A percentile compares a stretch with the other conserved stretches of the same genome.
phyloP scores from a whole-genome alignment of 2,888 invertebrate species.

The Willowsia nigromaculata region DNA sequence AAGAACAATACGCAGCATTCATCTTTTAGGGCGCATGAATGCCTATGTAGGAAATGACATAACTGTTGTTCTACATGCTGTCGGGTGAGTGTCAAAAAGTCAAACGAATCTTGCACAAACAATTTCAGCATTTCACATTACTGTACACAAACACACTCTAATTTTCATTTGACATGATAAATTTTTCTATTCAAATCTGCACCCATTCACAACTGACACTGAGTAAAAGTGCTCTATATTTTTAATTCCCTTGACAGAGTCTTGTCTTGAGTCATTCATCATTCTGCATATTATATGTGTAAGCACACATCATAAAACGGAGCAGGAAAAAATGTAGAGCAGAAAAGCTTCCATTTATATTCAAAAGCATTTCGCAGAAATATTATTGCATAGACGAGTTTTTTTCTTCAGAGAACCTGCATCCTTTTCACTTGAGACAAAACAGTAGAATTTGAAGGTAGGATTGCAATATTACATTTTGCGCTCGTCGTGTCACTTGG shows the following conservation, averaged over 20 bases:
- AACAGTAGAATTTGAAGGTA: too few relatives aligned
- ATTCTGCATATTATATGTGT: not conserved
- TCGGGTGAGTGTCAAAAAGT: slow-evolving; percentile 28
- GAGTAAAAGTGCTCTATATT: slow-evolving; percentile 45
- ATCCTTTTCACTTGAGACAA: not conserved
- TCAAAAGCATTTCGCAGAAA: not conserved
- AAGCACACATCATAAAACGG: not conserved
- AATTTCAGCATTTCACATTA: not conserved
- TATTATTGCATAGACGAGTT: not conserved
- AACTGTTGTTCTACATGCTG: not conserved
- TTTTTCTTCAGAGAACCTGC: not conserved
- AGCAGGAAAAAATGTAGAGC: slow-evolving; percentile 6
- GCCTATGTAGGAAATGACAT: not conserved
- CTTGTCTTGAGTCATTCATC: slow-evolving; percentile 45
- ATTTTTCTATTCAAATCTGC: slow-evolving; percentile 21
- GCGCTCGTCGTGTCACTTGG: too few relatives aligned
- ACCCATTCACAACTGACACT: slow-evolving; percentile 33
- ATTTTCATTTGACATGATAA: slow-evolving; percentile 30
- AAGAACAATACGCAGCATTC: slow-evolving; percentile 1
- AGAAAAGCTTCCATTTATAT: slow-evolving; percentile 13
- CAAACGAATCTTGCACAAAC: not conserved
- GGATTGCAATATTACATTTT: too few relatives aligned
- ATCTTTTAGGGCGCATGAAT: not conserved
- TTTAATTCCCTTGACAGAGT: slow-evolving; percentile 53
- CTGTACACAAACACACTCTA: not conserved